A percentile compares a stretch with the other conserved stretches of the same genome.
Conservation (phyloP, 2,888 invertebrate species). For the Galerucella calmariensis region DNA sequence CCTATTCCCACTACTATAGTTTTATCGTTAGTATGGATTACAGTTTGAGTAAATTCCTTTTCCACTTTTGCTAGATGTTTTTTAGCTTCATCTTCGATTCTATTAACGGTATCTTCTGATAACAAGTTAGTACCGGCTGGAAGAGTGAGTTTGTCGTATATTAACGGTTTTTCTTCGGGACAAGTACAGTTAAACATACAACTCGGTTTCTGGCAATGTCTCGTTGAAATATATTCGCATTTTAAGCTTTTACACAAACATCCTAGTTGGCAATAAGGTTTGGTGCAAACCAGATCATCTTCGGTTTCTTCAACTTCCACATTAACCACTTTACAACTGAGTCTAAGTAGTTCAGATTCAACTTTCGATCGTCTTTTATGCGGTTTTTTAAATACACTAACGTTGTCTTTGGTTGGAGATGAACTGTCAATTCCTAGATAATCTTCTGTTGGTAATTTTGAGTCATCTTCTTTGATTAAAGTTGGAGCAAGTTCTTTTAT, state of each 20-base stretch:
- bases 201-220: constrained; percentile 72
- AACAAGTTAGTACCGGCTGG: constrained; percentile 57
- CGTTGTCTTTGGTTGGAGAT: constrained; percentile 34
- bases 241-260: constrained; percentile 75
- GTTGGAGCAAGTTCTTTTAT: constrained; percentile 70
- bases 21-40: constrained; percentile 74
- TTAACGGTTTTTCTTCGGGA: constrained; percentile 46
- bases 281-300: constrained; percentile 63
- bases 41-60: constrained; percentile 78
- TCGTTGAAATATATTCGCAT: constrained; percentile 59
- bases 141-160: constrained; percentile 51
- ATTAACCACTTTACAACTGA: constrained; percentile 76
- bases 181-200: constrained; percentile 73
- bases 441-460: constrained; percentile 42
- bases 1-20: constrained; percentile 72
- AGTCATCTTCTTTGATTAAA: constrained; percentile 64
- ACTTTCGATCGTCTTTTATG: constrained; percentile 48
- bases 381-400: constrained; percentile 39
- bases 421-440: constrained; percentile 45
- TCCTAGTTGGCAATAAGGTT: constrained; percentile 72
- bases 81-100: constrained; percentile 67
- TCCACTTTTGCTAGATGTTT: constrained; percentile 73
- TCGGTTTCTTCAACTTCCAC: constrained; percentile 59
- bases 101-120: constrained; percentile 57
- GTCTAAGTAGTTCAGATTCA: constrained; percentile 68